Percentiles rank a stretch among this genome's conserved stretches.
Evolutionary conservation across 2,888 invertebrate genomes (phyloP).

Genomic region (Leptarthrus brevirostris): DNA sequence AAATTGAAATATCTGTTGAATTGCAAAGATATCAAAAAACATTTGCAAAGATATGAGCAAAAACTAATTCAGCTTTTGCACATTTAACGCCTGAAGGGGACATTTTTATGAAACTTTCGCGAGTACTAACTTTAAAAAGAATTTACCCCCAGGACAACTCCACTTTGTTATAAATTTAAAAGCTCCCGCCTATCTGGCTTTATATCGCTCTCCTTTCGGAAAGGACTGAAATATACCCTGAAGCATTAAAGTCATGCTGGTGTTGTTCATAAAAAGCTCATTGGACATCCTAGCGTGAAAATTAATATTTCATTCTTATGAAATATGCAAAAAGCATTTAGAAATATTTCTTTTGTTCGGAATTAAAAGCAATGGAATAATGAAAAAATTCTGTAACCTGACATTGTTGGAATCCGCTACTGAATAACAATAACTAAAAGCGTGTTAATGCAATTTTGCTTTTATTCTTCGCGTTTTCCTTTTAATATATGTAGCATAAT

Average conservation of each 20-base stretch:
- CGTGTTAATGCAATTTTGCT: no score
- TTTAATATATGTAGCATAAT: no score
- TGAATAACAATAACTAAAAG: not conserved
- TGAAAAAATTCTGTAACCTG: not conserved
- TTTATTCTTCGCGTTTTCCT: no score
- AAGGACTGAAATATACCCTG: not conserved
- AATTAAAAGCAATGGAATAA: not conserved
- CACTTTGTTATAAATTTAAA: conserved; percentile 1
- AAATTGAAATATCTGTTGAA: not conserved
- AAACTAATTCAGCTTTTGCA: conserved; percentile 6
- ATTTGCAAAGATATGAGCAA: not conserved
- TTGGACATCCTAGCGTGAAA: conserved; percentile 5
- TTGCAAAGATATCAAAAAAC: not conserved
- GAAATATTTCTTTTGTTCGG: not conserved
- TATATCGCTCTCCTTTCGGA: not conserved
- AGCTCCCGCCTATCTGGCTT: not conserved
- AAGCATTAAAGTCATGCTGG: not conserved
- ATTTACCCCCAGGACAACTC: not conserved
- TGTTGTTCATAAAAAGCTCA: conserved; percentile 1
- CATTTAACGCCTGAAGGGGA: not conserved
- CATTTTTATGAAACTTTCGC: conserved; percentile 7
- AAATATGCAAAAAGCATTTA: not conserved
- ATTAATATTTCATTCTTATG: not conserved
- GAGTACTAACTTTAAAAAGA: conserved; percentile 5
- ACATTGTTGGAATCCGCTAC: not conserved